Percentiles rank a stretch among this genome's conserved stretches.
These are phyloP conservation scores for Sisyra terminalis DNA, from an alignment of 2,888 invertebrate genomes.

Conservation along the genomic window DNA sequence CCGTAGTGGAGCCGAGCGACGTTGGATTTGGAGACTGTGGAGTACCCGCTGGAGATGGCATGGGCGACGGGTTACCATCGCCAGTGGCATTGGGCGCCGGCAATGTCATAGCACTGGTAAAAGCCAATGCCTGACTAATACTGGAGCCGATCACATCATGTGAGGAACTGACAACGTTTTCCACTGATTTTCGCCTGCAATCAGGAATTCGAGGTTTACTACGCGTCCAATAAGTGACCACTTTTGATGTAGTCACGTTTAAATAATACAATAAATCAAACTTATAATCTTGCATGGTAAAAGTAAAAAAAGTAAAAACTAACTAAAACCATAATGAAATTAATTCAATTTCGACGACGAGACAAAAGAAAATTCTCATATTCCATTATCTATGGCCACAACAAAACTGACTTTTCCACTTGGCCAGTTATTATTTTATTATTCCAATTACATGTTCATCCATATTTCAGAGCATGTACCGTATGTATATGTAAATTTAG, in stretches of 20 bases:
- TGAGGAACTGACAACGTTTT: slow-evolving; percentile 40
- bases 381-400: too few species aligned
- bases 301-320: neutral
- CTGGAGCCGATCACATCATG: slow-evolving; percentile 47
- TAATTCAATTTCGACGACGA: neutral
- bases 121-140: slow-evolving; percentile 42
- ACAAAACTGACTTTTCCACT: too few species aligned
- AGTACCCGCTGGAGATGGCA: slow-evolving; percentile 12
- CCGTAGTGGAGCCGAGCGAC: too few species aligned
- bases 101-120: slow-evolving; percentile 34
- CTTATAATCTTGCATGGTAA: neutral
- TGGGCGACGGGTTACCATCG: slow-evolving; percentile 12
- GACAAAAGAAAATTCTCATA: too few species aligned
- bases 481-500: too few species aligned
- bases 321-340: neutral
- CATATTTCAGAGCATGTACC: too few species aligned
- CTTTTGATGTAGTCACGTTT: neutral
- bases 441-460: too few species aligned
- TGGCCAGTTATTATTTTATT: too few species aligned
- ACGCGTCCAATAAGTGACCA: neutral
- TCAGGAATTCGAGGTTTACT: neutral
- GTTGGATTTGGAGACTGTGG: slow-evolving; percentile 6
- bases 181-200: slow-evolving; percentile 46
- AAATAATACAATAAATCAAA: neutral
- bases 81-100: slow-evolving; percentile 23